Base-by-base conservation (phyloP, 2,888 invertebrate species). In the Hirtodrosophila duncani region DNA sequence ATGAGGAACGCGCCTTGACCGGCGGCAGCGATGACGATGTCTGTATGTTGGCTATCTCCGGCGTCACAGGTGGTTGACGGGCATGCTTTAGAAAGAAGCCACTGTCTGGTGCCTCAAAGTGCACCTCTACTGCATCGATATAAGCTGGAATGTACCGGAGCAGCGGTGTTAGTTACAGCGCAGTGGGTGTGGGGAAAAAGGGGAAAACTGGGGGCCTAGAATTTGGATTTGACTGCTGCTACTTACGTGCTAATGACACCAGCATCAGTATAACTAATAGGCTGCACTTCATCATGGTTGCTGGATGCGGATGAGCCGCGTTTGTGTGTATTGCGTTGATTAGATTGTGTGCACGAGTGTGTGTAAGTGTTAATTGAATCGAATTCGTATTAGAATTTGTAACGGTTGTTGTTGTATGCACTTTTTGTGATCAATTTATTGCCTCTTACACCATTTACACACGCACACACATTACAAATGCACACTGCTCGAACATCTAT, bases 51-150 rank as follows among this genome's bases (percentile, higher is more conserved):
- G 86, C 63, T 67, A 84, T 78, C 74, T 86, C 81, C 39, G 84
- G 83, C 58, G 72, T 78, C 46, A 85, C 83, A 59, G 91, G 92
- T 52, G 91, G 92, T 88, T 93, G 93, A 82, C 93, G 89, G 8
- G 92, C 91, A 85, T 95, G 95, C 86, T 94, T 94, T 80, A 96
- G 88, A 87, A 96, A 96, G 88, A 95, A 96, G 36, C 95, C 95
- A 71, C 95, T 95, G 85, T 95, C 96, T 82, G 95, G 93, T 86
- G 94, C 94, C 88, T 96, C 95, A 86, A 96, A 95, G 87, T 95
- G 95, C 80, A 96, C 95, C 89, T 95, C 95, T 72, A 96, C 94
- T 70, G 92, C 90, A 69, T 89, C 87, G 82, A 89, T 90, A 80
- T 89, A 89, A 83, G 91, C 94, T 94, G 91, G 17, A 89, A 90